Percentiles rank a stretch among this genome's conserved stretches.
Conservation (phyloP, 2,113 vertebrate genomes). For the Leuciscus idus region DNA sequence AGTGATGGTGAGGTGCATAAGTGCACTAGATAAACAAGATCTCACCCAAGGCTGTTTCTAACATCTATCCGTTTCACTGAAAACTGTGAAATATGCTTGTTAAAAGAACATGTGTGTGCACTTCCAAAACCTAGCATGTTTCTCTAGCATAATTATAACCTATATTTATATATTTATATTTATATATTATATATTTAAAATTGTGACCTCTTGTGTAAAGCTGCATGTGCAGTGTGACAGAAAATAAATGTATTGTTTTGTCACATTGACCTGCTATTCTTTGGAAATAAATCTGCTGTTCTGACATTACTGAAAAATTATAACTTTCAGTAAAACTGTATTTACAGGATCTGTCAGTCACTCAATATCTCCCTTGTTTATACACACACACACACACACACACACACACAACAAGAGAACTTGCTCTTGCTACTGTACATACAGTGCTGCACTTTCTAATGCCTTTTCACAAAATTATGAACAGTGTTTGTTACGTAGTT, state of each 20-base stretch:
- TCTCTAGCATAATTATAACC: not conserved
- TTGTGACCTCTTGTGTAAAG: too few species aligned
- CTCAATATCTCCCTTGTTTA: not conserved
- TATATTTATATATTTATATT: too few species aligned
- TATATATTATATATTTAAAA: too few species aligned
- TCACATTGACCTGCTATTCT: not conserved
- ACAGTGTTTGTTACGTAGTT: not conserved
- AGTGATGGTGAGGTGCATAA: conserved; percentile 13
- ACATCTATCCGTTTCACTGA: not conserved
- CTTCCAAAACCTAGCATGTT: conserved; percentile 58
- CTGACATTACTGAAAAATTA: not conserved
- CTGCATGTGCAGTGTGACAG: not conserved
- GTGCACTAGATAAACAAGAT: conserved; percentile 31
- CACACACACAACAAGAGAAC: conserved; percentile 56
- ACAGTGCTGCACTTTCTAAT: not conserved
- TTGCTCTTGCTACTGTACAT: not conserved
- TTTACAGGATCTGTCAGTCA: not conserved
- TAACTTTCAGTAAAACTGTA: not conserved
- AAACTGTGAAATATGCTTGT: not conserved
- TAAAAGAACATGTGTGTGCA: conserved; percentile 42
- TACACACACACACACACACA: conserved; percentile 58
- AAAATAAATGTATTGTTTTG: not conserved
- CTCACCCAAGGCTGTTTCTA: conserved; percentile 20
- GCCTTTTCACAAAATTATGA: not conserved
- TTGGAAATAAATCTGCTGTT: not conserved